Evolutionary conservation across 2,113 vertebrate genomes (phyloP).

Genomic region (Channa argus): DNA sequence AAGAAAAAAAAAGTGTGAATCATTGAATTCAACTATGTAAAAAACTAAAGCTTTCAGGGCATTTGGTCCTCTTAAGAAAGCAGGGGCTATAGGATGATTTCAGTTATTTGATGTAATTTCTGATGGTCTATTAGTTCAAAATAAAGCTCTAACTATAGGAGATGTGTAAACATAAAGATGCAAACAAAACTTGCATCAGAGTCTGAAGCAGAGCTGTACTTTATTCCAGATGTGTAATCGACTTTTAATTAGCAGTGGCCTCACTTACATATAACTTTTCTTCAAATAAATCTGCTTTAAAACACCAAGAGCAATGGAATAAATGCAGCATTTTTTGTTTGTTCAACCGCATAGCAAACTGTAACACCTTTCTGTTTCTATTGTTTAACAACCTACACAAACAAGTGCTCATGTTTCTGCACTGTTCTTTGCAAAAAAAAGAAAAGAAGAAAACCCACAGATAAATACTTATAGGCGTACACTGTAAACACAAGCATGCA

Average conservation of each 20-base stretch:
- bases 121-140: conserved; percentile 84
- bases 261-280: conserved; percentile 54
- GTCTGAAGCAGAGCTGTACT: conserved; percentile 37
- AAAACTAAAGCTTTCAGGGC: conserved; percentile 49
- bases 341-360: conserved; percentile 46
- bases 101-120: conserved; percentile 80
- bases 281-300: conserved; percentile 50
- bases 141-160: conserved; percentile 75
- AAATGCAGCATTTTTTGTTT: conserved; percentile 35
- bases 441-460: conserved; percentile 1
- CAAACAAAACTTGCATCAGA: conserved; percentile 63
- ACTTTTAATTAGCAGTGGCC: conserved; percentile 58
- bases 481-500: conserved; percentile 18
- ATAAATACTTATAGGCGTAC: conserved; percentile 25
- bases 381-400: conserved; percentile 31
- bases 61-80: conserved; percentile 42
- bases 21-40: background rate
- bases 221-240: conserved; percentile 75
- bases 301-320: conserved; percentile 28
- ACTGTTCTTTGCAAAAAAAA: conserved; percentile 18
- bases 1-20: conserved; percentile 31
- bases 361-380: conserved; percentile 63
- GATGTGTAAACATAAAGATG: conserved; percentile 72
- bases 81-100: conserved; percentile 69
- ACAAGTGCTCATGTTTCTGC: conserved; percentile 41